Conservation (phyloP, 2,888 invertebrate genomes). For the Carabus problematicus region DNA sequence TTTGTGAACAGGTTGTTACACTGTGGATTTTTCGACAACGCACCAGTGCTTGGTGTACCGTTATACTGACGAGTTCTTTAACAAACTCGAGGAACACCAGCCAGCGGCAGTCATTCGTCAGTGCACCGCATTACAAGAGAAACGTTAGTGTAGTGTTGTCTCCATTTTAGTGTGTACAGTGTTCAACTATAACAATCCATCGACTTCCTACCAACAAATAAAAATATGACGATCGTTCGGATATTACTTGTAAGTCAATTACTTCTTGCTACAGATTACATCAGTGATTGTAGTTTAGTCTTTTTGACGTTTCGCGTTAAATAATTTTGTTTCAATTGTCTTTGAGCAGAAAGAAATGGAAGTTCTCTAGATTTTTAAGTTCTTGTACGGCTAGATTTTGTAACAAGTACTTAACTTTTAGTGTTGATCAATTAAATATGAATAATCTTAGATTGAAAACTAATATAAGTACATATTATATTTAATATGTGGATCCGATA, state of each 20-base stretch:
- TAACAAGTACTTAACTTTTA: too few species aligned
- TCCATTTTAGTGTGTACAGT: not conserved
- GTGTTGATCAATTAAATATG: too few species aligned
- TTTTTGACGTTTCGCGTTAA: too few species aligned
- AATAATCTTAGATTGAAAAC: too few species aligned
- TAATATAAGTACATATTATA: too few species aligned
- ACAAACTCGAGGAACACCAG: slow-evolving; percentile 3
- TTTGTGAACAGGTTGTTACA: slow-evolving; percentile 18
- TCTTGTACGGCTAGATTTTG: too few species aligned
- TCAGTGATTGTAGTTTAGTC: too few species aligned
- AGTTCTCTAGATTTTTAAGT: too few species aligned
- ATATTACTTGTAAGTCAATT: not conserved
- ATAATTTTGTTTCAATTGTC: too few species aligned
- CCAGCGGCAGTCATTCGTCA: slow-evolving; percentile 7
- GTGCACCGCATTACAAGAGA: not conserved
- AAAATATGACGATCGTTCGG: not conserved
- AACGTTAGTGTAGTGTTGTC: not conserved
- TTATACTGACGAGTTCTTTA: slow-evolving; percentile 18
- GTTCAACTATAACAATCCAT: too few species aligned
- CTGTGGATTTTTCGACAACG: not conserved
- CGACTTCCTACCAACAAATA: not conserved
- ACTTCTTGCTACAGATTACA: not conserved
- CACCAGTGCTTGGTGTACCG: not conserved
- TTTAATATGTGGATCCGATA: too few species aligned
- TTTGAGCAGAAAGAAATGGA: too few species aligned